These are phyloP conservation scores for Ceuthmochares aereus DNA, from an alignment of 2,113 vertebrate genomes.

Conservation along the genomic window DNA sequence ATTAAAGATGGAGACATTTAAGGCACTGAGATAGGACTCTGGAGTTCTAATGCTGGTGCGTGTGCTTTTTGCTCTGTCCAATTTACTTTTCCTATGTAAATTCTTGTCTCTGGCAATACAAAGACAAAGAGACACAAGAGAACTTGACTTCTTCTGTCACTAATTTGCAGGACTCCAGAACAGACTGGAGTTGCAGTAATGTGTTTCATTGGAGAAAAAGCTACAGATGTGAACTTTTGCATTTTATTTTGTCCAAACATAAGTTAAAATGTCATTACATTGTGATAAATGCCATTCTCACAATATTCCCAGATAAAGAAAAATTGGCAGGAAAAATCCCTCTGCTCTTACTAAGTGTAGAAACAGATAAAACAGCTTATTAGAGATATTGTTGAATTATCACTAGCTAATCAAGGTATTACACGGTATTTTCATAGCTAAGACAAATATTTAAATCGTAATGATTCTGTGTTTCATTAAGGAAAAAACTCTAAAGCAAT, in stretches of 20 bases:
- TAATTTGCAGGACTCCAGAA: neutral
- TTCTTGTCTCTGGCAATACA: neutral
- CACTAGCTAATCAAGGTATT: neutral
- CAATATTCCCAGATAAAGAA: neutral
- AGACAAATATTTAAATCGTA: neutral
- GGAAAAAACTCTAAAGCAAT: neutral
- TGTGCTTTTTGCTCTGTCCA: neutral
- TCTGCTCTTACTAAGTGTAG: neutral
- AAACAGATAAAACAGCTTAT: neutral
- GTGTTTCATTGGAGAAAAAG: neutral
- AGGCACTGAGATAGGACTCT: neutral
- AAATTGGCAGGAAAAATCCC: accelerated
- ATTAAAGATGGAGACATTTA: neutral
- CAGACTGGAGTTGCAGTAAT: neutral
- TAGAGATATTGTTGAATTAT: neutral
- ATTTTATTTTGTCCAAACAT: neutral
- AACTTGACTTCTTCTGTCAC: neutral
- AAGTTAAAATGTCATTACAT: neutral
- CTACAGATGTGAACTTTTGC: neutral
- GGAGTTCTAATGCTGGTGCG: neutral
- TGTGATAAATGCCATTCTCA: neutral
- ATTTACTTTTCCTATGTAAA: neutral
- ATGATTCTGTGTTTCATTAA: neutral
- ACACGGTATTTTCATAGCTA: neutral
- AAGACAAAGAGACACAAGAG: neutral